phyloP scores from a whole-genome alignment of 2,113 vertebrate species.

The Lontra canadensis region DNA sequence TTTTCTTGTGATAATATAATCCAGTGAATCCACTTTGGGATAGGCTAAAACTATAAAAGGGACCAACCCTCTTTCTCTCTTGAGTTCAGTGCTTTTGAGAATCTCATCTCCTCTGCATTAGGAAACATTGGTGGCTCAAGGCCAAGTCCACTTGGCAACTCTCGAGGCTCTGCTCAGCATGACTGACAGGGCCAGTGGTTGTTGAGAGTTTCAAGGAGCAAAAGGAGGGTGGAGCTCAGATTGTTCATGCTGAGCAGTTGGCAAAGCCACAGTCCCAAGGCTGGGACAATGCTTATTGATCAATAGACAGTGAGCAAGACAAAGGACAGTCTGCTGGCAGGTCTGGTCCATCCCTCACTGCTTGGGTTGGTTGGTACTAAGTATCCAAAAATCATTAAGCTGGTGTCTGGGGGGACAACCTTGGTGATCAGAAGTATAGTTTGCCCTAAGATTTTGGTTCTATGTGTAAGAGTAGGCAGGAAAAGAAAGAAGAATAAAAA shows the following conservation, averaged over 20 bases:
- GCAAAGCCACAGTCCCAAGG: constrained; percentile 19
- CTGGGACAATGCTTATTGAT: not conserved
- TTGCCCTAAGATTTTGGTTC: not conserved
- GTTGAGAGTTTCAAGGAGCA: not conserved
- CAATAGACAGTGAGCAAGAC: not conserved
- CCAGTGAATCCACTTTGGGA: not conserved
- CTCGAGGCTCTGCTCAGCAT: constrained; percentile 50
- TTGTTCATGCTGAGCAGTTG: constrained; percentile 64
- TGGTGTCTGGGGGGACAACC: not conserved
- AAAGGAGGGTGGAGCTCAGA: constrained; percentile 55
- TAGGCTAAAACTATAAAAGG: not conserved
- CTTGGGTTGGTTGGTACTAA: not conserved
- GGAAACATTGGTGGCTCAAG: constrained; percentile 53
- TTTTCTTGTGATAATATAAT: not conserved
- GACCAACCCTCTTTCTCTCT: not conserved
- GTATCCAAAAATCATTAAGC: not conserved
- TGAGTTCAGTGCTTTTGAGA: not conserved
- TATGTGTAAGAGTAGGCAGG: not conserved
- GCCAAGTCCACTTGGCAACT: constrained; percentile 74
- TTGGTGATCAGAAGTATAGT: not conserved
- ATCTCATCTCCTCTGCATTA: constrained; percentile 32
- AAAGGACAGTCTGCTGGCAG: not conserved
- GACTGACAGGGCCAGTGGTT: constrained; percentile 72
- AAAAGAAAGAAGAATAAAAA: not conserved
- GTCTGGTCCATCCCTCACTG: not conserved